A percentile compares a stretch with the other conserved stretches of the same genome.
Evolutionary conservation across 2,888 invertebrate genomes (phyloP).

Genomic region (Flabesymbios commensalis): DNA sequence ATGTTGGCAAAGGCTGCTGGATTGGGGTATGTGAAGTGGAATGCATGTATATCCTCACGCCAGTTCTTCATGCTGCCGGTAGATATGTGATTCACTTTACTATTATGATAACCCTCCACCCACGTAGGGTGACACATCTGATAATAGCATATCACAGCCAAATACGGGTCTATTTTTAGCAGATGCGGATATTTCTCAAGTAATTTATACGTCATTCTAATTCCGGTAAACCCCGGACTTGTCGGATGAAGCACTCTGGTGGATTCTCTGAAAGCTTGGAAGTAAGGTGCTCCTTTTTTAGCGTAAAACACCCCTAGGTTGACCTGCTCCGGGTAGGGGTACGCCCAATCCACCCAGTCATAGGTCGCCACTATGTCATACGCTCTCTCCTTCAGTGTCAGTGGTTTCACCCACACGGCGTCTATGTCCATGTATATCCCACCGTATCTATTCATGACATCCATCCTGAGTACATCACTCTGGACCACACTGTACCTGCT

Average conservation of each 20-base stretch:
- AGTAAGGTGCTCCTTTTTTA: slow-evolving; percentile 37
- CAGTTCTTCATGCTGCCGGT: slow-evolving; percentile 40
- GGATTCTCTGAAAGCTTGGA: slow-evolving; percentile 35
- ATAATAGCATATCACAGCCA: slow-evolving; percentile 49
- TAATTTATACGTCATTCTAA: slow-evolving; percentile 39
- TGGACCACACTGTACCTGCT: slow-evolving; percentile 44
- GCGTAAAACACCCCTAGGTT: slow-evolving; percentile 39
- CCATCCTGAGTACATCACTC: slow-evolving; percentile 54
- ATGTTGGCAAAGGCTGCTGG: slow-evolving; percentile 44
- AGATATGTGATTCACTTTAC: slow-evolving; percentile 37
- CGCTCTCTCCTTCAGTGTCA: slow-evolving; percentile 38
- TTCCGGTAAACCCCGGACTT: slow-evolving; percentile 36
- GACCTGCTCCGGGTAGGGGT: slow-evolving; percentile 34
- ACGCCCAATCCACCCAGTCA: slow-evolving; percentile 48
- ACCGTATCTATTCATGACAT: slow-evolving; percentile 53
- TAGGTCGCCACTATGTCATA: slow-evolving; percentile 50
- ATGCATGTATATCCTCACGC: slow-evolving; percentile 29
- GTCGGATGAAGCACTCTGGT: slow-evolving; percentile 36
- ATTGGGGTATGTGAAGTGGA: slow-evolving; percentile 51
- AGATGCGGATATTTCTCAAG: slow-evolving; percentile 44
- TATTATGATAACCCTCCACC: slow-evolving; percentile 43
- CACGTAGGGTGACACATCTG: slow-evolving; percentile 52
- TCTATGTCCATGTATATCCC: slow-evolving; percentile 59
- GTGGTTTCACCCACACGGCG: slow-evolving; percentile 49
- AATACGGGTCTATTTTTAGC: slow-evolving; percentile 43